Base-by-base conservation (phyloP, 2,113 vertebrate genomes). In the Nansenia antarctica region DNA sequence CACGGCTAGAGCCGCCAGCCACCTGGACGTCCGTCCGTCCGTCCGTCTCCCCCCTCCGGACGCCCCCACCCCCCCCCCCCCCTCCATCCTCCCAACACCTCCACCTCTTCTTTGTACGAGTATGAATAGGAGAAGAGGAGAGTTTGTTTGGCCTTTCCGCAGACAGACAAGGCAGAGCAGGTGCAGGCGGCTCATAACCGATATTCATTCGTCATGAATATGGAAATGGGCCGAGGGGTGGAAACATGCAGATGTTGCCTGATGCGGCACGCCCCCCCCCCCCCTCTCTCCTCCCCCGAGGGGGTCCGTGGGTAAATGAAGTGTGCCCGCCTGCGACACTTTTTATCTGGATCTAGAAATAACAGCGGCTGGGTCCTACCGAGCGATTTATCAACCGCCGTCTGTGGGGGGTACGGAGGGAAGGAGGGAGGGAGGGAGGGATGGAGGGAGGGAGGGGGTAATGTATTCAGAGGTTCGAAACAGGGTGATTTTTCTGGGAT, bases 291-390 rank as follows among this genome's bases (percentile, higher is more conserved):
- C 45, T 3, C 9, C 78, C 84, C n/a, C 68, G 66, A 84, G 86
- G 78, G 76, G 65, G n/a, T 72, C 82, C 67, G 67, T 63, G 83
- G n/a, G 83, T 85, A 89, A 90, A 89, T 91, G 88, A 88, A 85
- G 78, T 88, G 83, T 87, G 85, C 85, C 80, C 31, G 75, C 52
- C 72, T n/a, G 74, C 81, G 65, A 84, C 77, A 73, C 79, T 54
- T 88, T 88, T 90, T 76, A 86, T 86, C 80, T 80, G 83, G 73
- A 79, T 85, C 80, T 76, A 80, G 85, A 83, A 88, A 88, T 85
- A 88, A 87, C 76, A 85, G 84, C 82, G 78, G n/a, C n/a, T n/a
- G 55, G 74, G 83, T 73, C 68, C 69, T 64, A 75, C 76, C 70
- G 76, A 76, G 79, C 64, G 78, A 89, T 90, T 82, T 72, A 90